These are phyloP conservation scores for Chitala chitala DNA, from an alignment of 2,113 vertebrate genomes.

Conservation along the genomic window DNA sequence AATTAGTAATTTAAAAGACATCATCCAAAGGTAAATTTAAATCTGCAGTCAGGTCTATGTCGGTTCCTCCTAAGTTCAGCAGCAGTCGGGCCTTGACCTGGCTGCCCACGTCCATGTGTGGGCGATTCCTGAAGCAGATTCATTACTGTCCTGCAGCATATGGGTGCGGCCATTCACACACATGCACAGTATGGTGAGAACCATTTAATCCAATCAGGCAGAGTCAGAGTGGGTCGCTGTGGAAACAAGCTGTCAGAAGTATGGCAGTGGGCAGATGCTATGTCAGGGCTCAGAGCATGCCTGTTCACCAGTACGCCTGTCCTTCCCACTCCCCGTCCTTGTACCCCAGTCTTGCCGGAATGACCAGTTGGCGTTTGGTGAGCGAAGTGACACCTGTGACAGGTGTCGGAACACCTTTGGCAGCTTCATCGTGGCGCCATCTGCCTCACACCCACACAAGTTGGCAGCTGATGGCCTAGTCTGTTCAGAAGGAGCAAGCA, in stretches of 20 bases:
- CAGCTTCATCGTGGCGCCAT: too few species aligned
- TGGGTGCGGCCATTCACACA: slow-evolving; percentile 37
- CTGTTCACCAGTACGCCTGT: neutral
- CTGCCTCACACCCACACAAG: too few species aligned
- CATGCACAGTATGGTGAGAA: slow-evolving; percentile 41
- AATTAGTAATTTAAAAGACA: too few species aligned
- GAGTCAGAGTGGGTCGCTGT: slow-evolving; percentile 46
- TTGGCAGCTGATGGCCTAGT: too few species aligned
- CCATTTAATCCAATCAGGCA: slow-evolving; percentile 45
- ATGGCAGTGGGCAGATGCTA: slow-evolving; percentile 48
- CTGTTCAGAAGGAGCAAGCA: too few species aligned
- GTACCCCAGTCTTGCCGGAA: too few species aligned
- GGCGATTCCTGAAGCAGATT: neutral
- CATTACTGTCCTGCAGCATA: neutral
- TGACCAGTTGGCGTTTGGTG: too few species aligned
- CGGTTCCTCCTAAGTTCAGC: neutral
- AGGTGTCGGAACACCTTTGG: too few species aligned
- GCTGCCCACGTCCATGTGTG: neutral
- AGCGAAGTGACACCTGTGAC: too few species aligned
- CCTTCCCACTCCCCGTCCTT: too few species aligned
- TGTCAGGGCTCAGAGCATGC: neutral
- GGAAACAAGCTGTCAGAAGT: slow-evolving; percentile 47
- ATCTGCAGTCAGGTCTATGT: neutral
- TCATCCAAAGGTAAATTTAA: neutral
- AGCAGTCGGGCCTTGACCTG: neutral